phyloP scores from a whole-genome alignment of 2,113 vertebrate species.

The Sorex araneus region DNA sequence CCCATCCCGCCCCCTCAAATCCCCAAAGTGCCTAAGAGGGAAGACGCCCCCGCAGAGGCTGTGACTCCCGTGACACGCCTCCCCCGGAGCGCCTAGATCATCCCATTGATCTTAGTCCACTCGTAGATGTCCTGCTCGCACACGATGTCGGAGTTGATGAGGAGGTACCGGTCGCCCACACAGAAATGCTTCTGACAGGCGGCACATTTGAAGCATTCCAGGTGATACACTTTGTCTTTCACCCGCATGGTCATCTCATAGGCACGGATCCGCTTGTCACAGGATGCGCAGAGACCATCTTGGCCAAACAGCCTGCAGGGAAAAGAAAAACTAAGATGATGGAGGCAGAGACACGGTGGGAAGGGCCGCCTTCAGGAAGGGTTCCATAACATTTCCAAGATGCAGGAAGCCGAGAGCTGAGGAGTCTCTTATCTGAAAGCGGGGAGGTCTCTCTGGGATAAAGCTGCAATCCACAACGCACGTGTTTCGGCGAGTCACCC shows the following conservation, averaged over 20 bases:
- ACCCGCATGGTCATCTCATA: conserved; percentile 99
- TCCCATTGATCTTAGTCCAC: conserved; percentile 98
- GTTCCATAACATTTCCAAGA: neutral
- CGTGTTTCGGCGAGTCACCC: neutral
- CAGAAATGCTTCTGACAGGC: conserved; percentile 99
- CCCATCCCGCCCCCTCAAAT: neutral
- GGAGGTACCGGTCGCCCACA: conserved; percentile 98
- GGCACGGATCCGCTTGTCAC: conserved; percentile 98
- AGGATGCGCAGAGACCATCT: conserved; percentile 97
- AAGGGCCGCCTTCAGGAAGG: neutral
- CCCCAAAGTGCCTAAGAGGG: conserved; percentile 79
- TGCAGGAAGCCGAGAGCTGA: neutral
- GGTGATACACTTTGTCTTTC: conserved; percentile 99
- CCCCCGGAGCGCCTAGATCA: conserved; percentile 88
- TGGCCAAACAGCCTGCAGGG: conserved; percentile 96
- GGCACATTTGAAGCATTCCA: conserved; percentile 99
- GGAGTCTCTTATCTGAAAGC: neutral
- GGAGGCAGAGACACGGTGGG: neutral
- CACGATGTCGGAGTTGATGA: conserved; percentile 99
- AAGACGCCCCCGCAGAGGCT: conserved; percentile 57
- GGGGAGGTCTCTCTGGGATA: neutral
- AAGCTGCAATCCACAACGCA: neutral
- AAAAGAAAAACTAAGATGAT: conserved; percentile 37
- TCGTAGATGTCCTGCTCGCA: conserved; percentile 99
- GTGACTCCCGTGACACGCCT: neutral